Evolutionary conservation across 2,888 invertebrate species (phyloP).

Genomic region (Ochropleura plecta): DNA sequence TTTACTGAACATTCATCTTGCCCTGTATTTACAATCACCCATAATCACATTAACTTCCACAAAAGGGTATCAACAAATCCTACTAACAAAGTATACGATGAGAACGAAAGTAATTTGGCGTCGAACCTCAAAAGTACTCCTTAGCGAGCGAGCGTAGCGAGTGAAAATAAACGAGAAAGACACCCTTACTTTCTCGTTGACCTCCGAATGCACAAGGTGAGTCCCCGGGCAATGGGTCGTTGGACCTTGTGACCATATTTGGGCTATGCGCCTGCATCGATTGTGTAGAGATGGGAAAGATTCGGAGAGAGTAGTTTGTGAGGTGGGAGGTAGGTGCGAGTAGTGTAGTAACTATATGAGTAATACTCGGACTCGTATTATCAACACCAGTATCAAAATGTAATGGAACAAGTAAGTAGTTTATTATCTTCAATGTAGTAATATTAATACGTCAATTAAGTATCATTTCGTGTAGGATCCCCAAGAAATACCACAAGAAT

Average conservation of each 20-base stretch:
- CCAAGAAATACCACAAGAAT: neutral
- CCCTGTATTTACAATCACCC: constrained; percentile 6
- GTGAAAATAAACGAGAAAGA: constrained; percentile 60
- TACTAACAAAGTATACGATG: constrained; percentile 40
- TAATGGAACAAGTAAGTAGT: neutral
- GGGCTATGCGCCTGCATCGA: constrained; percentile 63
- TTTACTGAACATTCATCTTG: constrained; percentile 15
- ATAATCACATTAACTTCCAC: constrained; percentile 18
- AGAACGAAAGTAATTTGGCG: constrained; percentile 61
- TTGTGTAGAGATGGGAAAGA: constrained; percentile 57
- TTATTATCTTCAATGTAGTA: neutral
- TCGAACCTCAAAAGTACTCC: constrained; percentile 21
- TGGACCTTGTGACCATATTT: constrained; percentile 78
- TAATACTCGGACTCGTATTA: too few relatives aligned
- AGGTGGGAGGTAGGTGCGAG: neutral
- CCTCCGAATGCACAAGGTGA: constrained; percentile 66
- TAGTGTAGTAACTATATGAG: neutral
- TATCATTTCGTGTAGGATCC: neutral
- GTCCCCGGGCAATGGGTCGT: constrained; percentile 74
- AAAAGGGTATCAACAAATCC: constrained; percentile 26
- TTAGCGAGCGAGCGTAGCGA: too few relatives aligned
- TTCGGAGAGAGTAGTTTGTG: constrained; percentile 4
- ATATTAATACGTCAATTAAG: neutral
- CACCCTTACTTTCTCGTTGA: constrained; percentile 61
- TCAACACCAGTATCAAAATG: neutral